Evolutionary conservation across 2,888 invertebrate species (phyloP).

Genomic region (Tholera decimalis): DNA sequence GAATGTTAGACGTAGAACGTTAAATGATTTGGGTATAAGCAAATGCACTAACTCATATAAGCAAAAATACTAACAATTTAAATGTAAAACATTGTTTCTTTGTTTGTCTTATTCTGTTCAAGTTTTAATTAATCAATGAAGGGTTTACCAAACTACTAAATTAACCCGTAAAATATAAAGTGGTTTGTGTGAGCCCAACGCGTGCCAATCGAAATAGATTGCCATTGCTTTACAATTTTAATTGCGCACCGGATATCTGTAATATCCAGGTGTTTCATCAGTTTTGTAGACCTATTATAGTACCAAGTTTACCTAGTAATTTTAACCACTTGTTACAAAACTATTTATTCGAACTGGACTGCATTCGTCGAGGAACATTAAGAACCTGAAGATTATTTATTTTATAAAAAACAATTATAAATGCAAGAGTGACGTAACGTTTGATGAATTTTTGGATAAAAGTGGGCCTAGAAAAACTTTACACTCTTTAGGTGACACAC

Average conservation of each 20-base stretch:
- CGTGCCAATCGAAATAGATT: constrained; percentile 1
- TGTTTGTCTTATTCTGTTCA: not conserved
- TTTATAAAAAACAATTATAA: no score
- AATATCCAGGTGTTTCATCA: constrained; percentile 18
- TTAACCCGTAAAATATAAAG: not conserved
- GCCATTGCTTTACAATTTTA: constrained; percentile 27
- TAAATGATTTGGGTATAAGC: no score
- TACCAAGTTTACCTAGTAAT: not conserved
- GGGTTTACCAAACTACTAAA: not conserved
- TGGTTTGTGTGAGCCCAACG: constrained; percentile 3
- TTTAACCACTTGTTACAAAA: constrained; percentile 6
- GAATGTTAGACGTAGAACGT: no score
- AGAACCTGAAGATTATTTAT: not conserved
- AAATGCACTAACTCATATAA: no score
- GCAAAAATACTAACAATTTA: no score
- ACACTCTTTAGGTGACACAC: no score
- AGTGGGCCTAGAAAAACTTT: no score
- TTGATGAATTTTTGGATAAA: no score
- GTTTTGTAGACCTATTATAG: constrained; percentile 1
- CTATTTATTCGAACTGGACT: not conserved
- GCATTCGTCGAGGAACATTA: not conserved
- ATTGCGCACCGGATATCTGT: constrained; percentile 37
- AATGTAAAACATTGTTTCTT: no score
- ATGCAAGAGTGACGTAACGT: no score
- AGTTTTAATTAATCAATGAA: not conserved